phyloP scores from a whole-genome alignment of 2,797 vertebrate genomes.

The Austrolebias charrua region DNA sequence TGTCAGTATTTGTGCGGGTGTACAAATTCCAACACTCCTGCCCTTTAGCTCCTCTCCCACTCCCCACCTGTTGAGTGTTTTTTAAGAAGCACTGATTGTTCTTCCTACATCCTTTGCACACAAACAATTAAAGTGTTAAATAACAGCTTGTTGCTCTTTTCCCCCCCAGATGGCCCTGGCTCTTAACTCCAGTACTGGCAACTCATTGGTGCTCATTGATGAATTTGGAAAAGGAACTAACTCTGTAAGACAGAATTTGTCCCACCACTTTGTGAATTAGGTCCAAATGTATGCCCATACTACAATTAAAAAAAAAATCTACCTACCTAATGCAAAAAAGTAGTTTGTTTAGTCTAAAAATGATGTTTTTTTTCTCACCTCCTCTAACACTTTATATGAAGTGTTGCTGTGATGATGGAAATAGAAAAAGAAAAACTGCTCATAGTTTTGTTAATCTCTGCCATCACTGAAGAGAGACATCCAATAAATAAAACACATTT shows the following conservation, averaged over 20 bases:
- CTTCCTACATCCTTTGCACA: constrained; percentile 30
- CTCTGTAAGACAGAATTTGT: constrained; percentile 79
- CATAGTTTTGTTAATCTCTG: no score
- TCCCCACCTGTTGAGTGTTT: constrained; percentile 81
- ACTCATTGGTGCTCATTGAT: constrained; percentile 93
- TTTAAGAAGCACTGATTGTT: constrained; percentile 56
- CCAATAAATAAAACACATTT: no score
- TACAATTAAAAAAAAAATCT: no score
- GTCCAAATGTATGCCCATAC: constrained; percentile 25
- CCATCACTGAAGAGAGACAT: no score
- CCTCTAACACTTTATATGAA: neutral
- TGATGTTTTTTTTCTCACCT: neutral
- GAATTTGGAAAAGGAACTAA: constrained; percentile 99
- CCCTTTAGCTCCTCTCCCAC: constrained; percentile 85
- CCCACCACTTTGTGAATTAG: constrained; percentile 36
- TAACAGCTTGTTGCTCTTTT: constrained; percentile 43
- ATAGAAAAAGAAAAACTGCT: neutral
- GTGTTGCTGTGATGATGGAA: neutral
- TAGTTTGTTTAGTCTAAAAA: neutral
- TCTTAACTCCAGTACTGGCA: constrained; percentile 88
- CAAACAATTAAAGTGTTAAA: constrained; percentile 9
- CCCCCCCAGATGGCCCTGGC: constrained; percentile 86
- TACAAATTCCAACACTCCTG: constrained; percentile 68
- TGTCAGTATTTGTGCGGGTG: constrained; percentile 70
- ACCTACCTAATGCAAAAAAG: constrained; percentile 25